Evolutionary conservation across 2,113 vertebrate species (phyloP).

Genomic region (Nansenia antarctica): DNA sequence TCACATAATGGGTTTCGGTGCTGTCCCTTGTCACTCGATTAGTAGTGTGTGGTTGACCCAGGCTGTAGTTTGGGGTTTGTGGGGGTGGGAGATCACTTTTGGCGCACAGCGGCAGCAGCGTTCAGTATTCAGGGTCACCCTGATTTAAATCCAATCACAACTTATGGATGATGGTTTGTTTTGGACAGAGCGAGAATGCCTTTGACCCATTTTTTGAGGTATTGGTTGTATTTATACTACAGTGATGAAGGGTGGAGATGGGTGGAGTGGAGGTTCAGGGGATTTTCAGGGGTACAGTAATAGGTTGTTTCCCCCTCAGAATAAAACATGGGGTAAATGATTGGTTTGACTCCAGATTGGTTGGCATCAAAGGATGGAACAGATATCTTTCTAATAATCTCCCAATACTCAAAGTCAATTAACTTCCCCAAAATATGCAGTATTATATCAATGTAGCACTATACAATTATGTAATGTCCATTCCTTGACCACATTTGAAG

Average conservation of each 20-base stretch:
- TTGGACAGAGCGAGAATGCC: conserved; percentile 31
- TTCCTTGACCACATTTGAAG: background rate
- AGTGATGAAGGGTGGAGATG: conserved; percentile 22
- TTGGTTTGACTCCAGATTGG: conserved; percentile 25
- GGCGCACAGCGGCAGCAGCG: conserved; percentile 44
- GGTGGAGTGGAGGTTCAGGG: conserved; percentile 7
- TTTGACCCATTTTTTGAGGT: conserved; percentile 2
- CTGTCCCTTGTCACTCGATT: conserved; percentile 61
- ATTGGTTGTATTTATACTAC: conserved; percentile 38
- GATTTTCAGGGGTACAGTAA: conserved; percentile 16
- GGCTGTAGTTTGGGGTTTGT: conserved; percentile 68
- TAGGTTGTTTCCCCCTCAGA: conserved; percentile 6
- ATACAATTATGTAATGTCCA: background rate
- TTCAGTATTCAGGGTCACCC: conserved; percentile 1
- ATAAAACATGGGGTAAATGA: conserved; percentile 11
- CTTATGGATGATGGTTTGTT: conserved; percentile 11
- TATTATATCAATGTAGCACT: too few species aligned
- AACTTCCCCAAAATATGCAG: too few species aligned
- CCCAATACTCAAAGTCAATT: too few species aligned
- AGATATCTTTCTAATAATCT: too few species aligned
- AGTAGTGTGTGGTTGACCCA: conserved; percentile 58
- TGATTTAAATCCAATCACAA: conserved; percentile 52
- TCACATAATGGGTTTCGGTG: conserved; percentile 64
- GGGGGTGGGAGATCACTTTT: conserved; percentile 64
- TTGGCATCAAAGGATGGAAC: conserved; percentile 12